phyloP scores from a whole-genome alignment of 1,140 invertebrate species.

The Drosophila melanogaster region Release_6_plus_ISO1_MT NC_004354.4:5727001-5727500 shows the following conservation, averaged over 20 bases:
- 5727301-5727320: slow-evolving; percentile 1
- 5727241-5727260: slow-evolving; percentile 4
- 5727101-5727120: slow-evolving; percentile 8
- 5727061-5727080: neutral
- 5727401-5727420: neutral
- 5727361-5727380: slow-evolving; percentile 3
- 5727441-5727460: too few relatives aligned
- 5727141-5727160: slow-evolving; percentile 18
- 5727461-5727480: too few relatives aligned
- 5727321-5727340: neutral
- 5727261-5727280: neutral
- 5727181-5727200: slow-evolving; percentile 31
- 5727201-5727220: slow-evolving; percentile 19
- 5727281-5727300: neutral
- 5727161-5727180: slow-evolving; percentile 9
- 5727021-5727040: slow-evolving; percentile 56
- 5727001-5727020: slow-evolving; percentile 75
- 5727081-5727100: slow-evolving; percentile 37
- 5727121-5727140: slow-evolving; percentile 19
- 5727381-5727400: slow-evolving; percentile 6
- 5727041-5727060: neutral
- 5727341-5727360: slow-evolving; percentile 4
- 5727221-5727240: neutral
- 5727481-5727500: too few relatives aligned
- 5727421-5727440: slow-evolving; percentile 4